Evolutionary conservation across 1,140 invertebrate genomes (phyloP).

Genomic region (Meteorus sp.): DNA sequence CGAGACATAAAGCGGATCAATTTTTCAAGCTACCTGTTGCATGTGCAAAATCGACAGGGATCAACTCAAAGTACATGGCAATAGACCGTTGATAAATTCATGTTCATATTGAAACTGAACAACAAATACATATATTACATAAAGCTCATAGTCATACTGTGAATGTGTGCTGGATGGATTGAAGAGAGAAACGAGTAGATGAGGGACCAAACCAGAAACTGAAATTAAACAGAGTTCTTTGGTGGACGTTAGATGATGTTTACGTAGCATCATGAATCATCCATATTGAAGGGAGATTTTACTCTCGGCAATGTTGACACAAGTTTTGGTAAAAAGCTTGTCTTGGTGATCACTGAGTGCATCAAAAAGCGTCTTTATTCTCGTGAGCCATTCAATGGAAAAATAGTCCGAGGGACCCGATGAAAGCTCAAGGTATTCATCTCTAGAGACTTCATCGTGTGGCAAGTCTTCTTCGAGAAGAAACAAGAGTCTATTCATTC

Average conservation of each 20-base stretch:
- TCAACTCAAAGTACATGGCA: conserved; percentile 20
- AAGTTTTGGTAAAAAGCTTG: background rate
- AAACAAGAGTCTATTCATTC: background rate
- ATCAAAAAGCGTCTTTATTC: background rate
- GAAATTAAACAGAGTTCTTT: background rate
- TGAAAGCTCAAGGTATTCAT: conserved; percentile 7
- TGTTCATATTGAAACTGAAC: too few species aligned
- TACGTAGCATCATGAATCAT: conserved; percentile 23
- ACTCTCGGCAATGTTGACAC: conserved; percentile 3
- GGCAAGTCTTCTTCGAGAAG: background rate
- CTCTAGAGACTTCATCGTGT: conserved; percentile 8
- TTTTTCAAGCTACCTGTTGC: conserved; percentile 49
- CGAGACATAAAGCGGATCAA: conserved; percentile 36
- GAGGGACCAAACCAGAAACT: background rate
- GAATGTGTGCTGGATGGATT: background rate
- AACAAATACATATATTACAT: too few species aligned
- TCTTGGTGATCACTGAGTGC: background rate
- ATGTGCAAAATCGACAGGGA: conserved; percentile 22
- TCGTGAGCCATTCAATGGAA: background rate
- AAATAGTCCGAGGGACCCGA: background rate
- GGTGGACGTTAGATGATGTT: conserved; percentile 18
- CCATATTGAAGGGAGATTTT: conserved; percentile 5
- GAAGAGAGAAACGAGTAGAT: background rate
- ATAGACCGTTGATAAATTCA: background rate
- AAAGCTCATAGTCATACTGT: too few species aligned